Evolutionary conservation across 2,888 invertebrate species (phyloP), one percentile per base, ranked within the genome.

Genomic region (Eristalis intricaria): DNA sequence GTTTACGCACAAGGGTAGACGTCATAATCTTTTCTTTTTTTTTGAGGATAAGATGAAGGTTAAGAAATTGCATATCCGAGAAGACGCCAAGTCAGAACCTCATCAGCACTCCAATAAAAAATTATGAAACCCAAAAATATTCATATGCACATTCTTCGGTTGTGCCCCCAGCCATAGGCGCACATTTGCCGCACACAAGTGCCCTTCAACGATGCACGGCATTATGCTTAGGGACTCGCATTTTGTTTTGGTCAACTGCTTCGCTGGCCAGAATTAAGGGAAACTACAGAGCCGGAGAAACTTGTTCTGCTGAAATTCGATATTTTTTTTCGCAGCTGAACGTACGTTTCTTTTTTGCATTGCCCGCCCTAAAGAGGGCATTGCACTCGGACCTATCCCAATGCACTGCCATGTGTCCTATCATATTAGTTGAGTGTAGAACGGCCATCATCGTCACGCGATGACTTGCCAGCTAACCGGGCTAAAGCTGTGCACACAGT

Each of bases 161-260:
- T 19, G 0, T 60, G 23, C 13, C 22, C 26, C 26, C 13, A 26
- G 32, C 26, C 60, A 60, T 23, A 23, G 26, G 60, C 60, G 23
- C 5, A 19, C 26, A 29, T 23, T 60, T 23, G 60, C 60, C 13
- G 13, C 23, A 23, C 26, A 13, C 26, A 64, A 77, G 50, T 65
- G 29, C 79, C 71, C 58, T 65, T 43, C 63, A 58, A 60, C 65
- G 66, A 35, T 75, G 68, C 64, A 75, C 68, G 32, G 69, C 74
- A 40, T 63, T 43, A 50, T 38, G 69, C 10, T 81, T 69, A 81
- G 88, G 88, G 88, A 88, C 88, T 84, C 81, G 77, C 63, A 84
- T 84, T 88, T 88, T 88, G 88, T 88, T 88, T 88, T 88, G 88
- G 81, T 88, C 81, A 70, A 71, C 81, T 78, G 60, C 61, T 88